Evolutionary conservation across 2,113 vertebrate genomes (phyloP).

Genomic region (Oryzias melastigma): DNA sequence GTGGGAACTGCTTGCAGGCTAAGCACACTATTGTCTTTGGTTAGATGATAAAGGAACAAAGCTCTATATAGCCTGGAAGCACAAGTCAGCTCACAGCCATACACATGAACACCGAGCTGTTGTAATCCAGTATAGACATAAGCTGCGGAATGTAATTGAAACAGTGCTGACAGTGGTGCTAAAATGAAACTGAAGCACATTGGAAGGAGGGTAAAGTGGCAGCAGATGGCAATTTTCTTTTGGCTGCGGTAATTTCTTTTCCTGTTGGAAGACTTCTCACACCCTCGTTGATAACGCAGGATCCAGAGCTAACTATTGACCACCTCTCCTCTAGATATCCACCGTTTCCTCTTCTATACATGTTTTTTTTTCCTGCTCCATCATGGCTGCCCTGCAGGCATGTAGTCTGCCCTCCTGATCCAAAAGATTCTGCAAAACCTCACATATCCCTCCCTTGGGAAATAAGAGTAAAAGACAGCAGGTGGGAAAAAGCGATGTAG

Average conservation of each 20-base stretch:
- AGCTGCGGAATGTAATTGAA: constrained; percentile 74
- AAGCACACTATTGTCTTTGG: constrained; percentile 66
- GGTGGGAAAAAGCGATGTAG: constrained; percentile 35
- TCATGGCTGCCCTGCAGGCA: constrained; percentile 61
- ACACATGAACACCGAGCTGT: constrained; percentile 48
- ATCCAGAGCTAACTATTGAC: constrained; percentile 29
- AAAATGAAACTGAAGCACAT: constrained; percentile 57
- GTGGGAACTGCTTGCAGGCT: constrained; percentile 51
- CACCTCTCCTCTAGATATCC: constrained; percentile 28
- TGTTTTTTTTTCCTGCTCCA: constrained; percentile 40
- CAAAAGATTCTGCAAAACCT: constrained; percentile 64
- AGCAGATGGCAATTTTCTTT: constrained; percentile 69
- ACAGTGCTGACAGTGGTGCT: constrained; percentile 64
- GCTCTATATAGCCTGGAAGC: constrained; percentile 57
- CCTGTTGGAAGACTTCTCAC: constrained; percentile 26
- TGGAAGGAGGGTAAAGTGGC: constrained; percentile 55
- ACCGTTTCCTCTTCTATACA: constrained; percentile 41
- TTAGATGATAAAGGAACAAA: constrained; percentile 61
- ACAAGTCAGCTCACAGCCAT: constrained; percentile 49
- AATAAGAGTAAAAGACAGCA: constrained; percentile 38
- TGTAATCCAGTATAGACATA: constrained; percentile 73
- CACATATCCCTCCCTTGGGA: constrained; percentile 58
- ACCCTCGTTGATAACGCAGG: constrained; percentile 40
- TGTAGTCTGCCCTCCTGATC: constrained; percentile 50
- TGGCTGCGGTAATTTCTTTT: constrained; percentile 51